Evolutionary conservation across 2,888 invertebrate genomes (phyloP), one percentile per base, ranked within the genome.

Genomic region (Lutraria lutraria): DNA sequence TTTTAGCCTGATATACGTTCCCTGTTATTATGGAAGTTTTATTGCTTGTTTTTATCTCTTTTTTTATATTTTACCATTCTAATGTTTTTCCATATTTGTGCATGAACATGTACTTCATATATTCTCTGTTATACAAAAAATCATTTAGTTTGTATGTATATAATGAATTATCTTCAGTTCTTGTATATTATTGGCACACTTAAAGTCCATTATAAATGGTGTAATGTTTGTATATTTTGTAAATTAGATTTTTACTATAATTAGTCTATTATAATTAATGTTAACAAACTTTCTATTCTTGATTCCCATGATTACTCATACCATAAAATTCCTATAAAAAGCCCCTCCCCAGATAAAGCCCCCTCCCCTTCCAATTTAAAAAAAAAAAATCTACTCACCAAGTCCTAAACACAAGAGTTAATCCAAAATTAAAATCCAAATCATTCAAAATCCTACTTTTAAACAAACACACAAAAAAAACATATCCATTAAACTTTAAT

Each of bases 131-230:
- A 34, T 76, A 19, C 76, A 76, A 19, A 25, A n/a, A 19, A 76
- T 76, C 76, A 76, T 76, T 34, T 43, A 43, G 8, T 8, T 15
- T 31, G 34, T 31, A 76, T 34, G 63, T 63, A 63, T 63, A 63
- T 63, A 16, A 34, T 16, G 0, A 19, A 16, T 19, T 76, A 76
- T 76, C 76, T 34, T 2, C 76, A 76, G 8, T 31, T 76, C 31
- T 76, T 76, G 76, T 76, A 76, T 76, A 76, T 76, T 76, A 2
- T 25, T 34, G 76, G 76, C 76, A 76, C 76, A 31, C n/a, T n/a
- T n/a, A n/a, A 72, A 54, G 43, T 84, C 84, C 84, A 84, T 84
- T 84, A 29, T 68, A 84, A 84, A 84, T 84, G 84, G 84, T 84
- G 53, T 53, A 76, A 15, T 29, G 29, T 52, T 29, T 84, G 84